These are phyloP conservation scores for Cyaniris semiargus DNA, from an alignment of 2,888 invertebrate species.

Conservation along the genomic window DNA sequence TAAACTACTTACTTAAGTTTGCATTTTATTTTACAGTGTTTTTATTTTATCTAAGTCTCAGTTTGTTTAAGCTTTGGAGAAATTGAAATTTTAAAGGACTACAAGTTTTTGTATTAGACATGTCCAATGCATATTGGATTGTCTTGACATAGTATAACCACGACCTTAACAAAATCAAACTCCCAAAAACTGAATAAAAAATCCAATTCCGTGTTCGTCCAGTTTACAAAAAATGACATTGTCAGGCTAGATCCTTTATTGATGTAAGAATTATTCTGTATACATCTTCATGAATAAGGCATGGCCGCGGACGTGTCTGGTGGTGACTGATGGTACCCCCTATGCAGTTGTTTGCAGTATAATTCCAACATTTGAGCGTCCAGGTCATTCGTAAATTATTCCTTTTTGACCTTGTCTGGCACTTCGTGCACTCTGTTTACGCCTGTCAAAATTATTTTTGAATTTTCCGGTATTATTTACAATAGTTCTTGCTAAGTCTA, in stretches of 20 bases:
- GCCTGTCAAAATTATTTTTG: not conserved
- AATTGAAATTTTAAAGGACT: no score
- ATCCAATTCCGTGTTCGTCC: not conserved
- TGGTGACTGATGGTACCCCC: conserved; percentile 60
- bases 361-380: conserved; percentile 65
- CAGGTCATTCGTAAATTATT: conserved; percentile 58
- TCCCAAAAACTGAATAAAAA: not conserved
- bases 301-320: conserved; percentile 48
- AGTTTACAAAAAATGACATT: conserved; percentile 18
- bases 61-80: no score
- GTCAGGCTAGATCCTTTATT: conserved; percentile 53
- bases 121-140: no score
- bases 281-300: conserved; percentile 52
- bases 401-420: conserved; percentile 52
- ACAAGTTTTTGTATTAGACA: no score
- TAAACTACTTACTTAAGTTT: no score
- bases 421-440: not conserved
- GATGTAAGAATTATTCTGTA: conserved; percentile 64
- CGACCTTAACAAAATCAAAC: not conserved
- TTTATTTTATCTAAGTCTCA: no score
- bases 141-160: not conserved
- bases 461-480: not conserved
- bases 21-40: no score
- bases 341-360: conserved; percentile 73
- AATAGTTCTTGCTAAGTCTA: not conserved